Conservation (phyloP, 2,888 invertebrate species). For the Troides helena region DNA sequence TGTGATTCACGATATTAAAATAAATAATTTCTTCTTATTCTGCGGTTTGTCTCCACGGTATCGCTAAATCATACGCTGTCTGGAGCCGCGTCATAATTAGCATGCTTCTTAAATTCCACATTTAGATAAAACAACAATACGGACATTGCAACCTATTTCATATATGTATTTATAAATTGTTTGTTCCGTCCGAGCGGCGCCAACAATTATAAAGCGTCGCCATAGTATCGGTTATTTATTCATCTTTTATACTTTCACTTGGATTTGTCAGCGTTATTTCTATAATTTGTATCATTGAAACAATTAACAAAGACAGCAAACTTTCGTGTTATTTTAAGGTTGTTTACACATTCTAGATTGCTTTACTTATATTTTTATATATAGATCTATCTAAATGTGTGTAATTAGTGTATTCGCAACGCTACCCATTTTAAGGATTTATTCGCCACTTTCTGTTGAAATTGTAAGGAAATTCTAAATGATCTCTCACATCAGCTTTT, state of each 20-base stretch:
- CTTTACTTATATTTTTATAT: too few species aligned
- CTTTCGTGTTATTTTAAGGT: background rate
- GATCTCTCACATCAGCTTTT: too few species aligned
- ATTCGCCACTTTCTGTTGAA: too few species aligned
- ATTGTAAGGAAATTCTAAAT: too few species aligned
- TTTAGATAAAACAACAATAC: constrained; percentile 31
- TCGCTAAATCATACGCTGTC: constrained; percentile 52
- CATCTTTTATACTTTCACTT: constrained; percentile 1
- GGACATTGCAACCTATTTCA: constrained; percentile 24
- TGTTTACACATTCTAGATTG: background rate
- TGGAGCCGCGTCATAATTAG: constrained; percentile 39
- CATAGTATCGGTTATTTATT: constrained; percentile 3
- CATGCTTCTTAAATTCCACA: constrained; percentile 31
- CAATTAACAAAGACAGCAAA: background rate
- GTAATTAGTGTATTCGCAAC: too few species aligned
- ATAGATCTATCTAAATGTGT: too few species aligned
- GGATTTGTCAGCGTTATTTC: background rate
- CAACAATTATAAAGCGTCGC: constrained; percentile 12
- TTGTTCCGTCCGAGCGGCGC: constrained; percentile 27
- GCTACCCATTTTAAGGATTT: too few species aligned
- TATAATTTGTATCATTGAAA: background rate
- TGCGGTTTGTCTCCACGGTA: constrained; percentile 44
- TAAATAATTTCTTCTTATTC: constrained; percentile 55
- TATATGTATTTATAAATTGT: constrained; percentile 24
- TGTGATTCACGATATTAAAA: constrained; percentile 66